These are phyloP conservation scores for Tinea trinotella DNA, from an alignment of 2,888 invertebrate species.

Conservation along the genomic window DNA sequence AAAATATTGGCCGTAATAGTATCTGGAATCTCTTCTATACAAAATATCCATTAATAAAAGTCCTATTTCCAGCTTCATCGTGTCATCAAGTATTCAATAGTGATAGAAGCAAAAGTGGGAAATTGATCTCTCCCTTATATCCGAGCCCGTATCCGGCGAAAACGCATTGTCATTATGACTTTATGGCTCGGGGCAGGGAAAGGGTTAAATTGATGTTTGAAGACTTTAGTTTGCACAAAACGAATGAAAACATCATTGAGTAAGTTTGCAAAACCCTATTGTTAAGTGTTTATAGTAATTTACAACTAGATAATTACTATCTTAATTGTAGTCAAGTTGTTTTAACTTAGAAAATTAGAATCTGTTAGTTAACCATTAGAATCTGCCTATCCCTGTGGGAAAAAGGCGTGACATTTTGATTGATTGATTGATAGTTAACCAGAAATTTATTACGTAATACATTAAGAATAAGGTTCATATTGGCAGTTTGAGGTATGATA, in stretches of 20 bases:
- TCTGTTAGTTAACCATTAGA: no score
- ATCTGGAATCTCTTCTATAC: constrained; percentile 1
- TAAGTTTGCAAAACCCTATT: constrained; percentile 52
- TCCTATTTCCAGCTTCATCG: constrained; percentile 75
- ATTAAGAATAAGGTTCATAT: no score
- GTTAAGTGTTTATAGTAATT: constrained; percentile 7
- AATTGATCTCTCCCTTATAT: constrained; percentile 86
- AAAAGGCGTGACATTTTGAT: no score
- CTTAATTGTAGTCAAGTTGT: not conserved
- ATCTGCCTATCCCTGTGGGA: no score
- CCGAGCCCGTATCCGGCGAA: constrained; percentile 84
- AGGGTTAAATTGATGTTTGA: constrained; percentile 86
- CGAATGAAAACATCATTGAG: constrained; percentile 74
- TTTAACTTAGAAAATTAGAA: not conserved
- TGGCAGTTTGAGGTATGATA: no score
- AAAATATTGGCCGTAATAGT: not conserved
- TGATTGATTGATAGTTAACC: no score
- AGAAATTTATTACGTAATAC: no score
- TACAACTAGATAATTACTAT: not conserved
- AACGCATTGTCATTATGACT: constrained; percentile 90
- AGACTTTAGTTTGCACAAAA: constrained; percentile 84
- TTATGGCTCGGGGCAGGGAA: constrained; percentile 87
- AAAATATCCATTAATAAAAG: constrained; percentile 12
- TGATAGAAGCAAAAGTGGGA: constrained; percentile 84
- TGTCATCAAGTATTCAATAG: constrained; percentile 85